Conservation (phyloP, 2,888 invertebrate genomes). For the Amphipyra berbera region DNA sequence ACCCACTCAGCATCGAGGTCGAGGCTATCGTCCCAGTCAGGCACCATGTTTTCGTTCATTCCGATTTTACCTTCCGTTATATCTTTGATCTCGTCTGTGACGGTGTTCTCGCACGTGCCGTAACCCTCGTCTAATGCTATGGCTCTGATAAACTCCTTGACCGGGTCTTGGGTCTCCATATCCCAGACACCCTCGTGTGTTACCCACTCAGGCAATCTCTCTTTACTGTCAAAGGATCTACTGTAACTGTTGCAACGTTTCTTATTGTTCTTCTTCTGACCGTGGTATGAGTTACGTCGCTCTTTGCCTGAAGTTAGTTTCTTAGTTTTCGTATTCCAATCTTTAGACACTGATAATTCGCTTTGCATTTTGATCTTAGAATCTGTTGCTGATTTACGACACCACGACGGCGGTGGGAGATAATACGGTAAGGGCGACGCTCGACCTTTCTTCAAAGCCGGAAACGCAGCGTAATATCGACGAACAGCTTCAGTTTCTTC, state of each 20-base stretch:
- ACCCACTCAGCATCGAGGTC: conserved; percentile 78
- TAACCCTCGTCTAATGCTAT: conserved; percentile 87
- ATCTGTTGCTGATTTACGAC: conserved; percentile 74
- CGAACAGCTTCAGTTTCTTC: conserved; percentile 92
- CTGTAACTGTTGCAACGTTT: conserved; percentile 83
- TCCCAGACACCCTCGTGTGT: conserved; percentile 88
- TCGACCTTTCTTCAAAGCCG: conserved; percentile 90
- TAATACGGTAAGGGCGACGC: conserved; percentile 84
- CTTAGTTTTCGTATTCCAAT: conserved; percentile 80
- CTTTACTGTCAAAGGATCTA: conserved; percentile 83
- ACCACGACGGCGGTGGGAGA: conserved; percentile 86
- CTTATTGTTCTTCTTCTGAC: conserved; percentile 78
- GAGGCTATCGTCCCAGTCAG: conserved; percentile 80
- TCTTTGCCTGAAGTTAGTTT: conserved; percentile 80
- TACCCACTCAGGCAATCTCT: conserved; percentile 89
- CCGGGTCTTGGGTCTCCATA: conserved; percentile 85
- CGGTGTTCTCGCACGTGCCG: conserved; percentile 87
- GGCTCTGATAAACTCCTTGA: conserved; percentile 85
- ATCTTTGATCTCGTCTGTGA: conserved; percentile 78
- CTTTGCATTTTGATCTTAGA: conserved; percentile 82
- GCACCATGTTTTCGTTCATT: conserved; percentile 74
- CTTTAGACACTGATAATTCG: conserved; percentile 76
- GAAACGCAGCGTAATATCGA: conserved; percentile 94
- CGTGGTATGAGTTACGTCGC: conserved; percentile 83
- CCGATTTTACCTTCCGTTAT: conserved; percentile 67